A percentile compares a stretch with the other conserved stretches of the same genome.
Conservation (phyloP, 2,888 invertebrate genomes). For the Panorpa germanica region DNA sequence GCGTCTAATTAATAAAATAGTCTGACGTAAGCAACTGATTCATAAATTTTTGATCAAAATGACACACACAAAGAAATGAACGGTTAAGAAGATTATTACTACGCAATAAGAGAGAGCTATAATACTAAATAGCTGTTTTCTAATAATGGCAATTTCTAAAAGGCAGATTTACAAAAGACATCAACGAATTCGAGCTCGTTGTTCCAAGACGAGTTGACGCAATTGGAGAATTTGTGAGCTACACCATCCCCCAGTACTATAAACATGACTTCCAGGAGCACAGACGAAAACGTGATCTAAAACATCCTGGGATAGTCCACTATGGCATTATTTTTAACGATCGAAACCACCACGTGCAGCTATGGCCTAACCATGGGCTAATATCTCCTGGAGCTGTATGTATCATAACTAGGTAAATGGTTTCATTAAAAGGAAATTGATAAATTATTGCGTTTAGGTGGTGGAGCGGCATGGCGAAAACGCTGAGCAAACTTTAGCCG, state of each 20-base stretch:
- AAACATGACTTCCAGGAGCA: constrained; percentile 16
- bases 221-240: constrained; percentile 25
- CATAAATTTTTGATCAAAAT: too few species aligned
- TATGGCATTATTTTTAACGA: constrained; percentile 20
- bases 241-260: constrained; percentile 26
- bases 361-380: constrained; percentile 30
- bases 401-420: constrained; percentile 5
- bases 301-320: constrained; percentile 16
- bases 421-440: background rate
- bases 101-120: too few species aligned
- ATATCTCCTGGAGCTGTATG: constrained; percentile 22
- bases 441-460: constrained; percentile 15
- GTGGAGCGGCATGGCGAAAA: constrained; percentile 17
- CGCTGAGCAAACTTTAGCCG: constrained; percentile 16
- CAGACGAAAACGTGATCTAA: constrained; percentile 9
- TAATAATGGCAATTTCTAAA: constrained; percentile 14
- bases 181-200: constrained; percentile 25
- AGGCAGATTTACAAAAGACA: constrained; percentile 28
- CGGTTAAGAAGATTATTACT: too few species aligned
- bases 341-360: constrained; percentile 23
- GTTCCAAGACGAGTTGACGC: constrained; percentile 25
- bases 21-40: too few species aligned
- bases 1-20: too few species aligned
- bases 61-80: too few species aligned
- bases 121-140: too few species aligned